These are phyloP conservation scores for Lottia gigantea DNA, from an alignment of 2,888 invertebrate genomes.

Conservation along the genomic window DNA sequence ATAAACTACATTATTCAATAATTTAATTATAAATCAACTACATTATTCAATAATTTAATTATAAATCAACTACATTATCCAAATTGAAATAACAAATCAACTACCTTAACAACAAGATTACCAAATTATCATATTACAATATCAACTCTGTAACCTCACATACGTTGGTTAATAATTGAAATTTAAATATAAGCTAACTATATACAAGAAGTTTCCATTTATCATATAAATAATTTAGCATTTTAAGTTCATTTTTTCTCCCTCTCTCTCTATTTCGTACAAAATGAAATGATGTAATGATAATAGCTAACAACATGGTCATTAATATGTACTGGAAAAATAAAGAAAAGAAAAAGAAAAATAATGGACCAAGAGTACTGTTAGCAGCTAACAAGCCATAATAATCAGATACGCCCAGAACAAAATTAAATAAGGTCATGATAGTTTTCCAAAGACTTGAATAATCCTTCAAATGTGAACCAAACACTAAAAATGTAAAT, in stretches of 20 bases:
- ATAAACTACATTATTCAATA: too few species aligned
- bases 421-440: conserved; percentile 39
- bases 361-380: conserved; percentile 39
- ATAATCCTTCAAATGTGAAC: conserved; percentile 32
- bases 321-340: conserved; percentile 37
- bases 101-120: too few species aligned
- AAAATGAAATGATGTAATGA: conserved; percentile 37
- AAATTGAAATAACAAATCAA: too few species aligned
- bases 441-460: conserved; percentile 26
- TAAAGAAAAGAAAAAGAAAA: conserved; percentile 39
- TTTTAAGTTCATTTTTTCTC: neutral
- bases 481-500: conserved; percentile 38
- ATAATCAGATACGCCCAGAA: conserved; percentile 41
- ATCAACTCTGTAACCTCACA: too few species aligned
- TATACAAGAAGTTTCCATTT: neutral
- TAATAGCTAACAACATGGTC: conserved; percentile 41
- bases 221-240: neutral
- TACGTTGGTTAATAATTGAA: too few species aligned
- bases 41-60: too few species aligned
- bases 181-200: neutral
- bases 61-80: too few species aligned
- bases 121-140: neutral
- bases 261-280: neutral
- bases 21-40: too few species aligned
- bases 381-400: conserved; percentile 30